phyloP scores from a whole-genome alignment of 2,797 vertebrate genomes.

The Bradypus variegatus region DNA sequence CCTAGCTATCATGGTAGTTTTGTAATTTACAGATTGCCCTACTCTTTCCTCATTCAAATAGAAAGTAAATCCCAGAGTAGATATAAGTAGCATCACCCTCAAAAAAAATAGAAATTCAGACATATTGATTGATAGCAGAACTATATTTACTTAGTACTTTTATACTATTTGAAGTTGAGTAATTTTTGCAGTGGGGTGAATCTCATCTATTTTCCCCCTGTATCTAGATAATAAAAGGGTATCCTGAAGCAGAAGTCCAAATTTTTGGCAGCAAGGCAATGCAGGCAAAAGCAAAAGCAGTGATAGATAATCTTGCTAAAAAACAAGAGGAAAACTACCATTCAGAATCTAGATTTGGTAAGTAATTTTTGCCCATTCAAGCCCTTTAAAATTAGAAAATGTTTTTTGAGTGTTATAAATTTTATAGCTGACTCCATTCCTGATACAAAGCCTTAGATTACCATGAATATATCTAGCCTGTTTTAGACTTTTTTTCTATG shows the following conservation, averaged over 20 bases:
- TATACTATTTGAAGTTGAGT: neutral
- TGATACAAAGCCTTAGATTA: neutral
- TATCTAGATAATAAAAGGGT: conserved; percentile 81
- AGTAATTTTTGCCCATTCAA: conserved; percentile 45
- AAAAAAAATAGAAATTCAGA: neutral
- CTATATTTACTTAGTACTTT: neutral
- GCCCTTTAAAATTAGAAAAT: neutral
- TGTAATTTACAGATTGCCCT: neutral
- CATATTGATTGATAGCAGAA: neutral
- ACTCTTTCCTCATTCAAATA: neutral
- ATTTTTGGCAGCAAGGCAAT: conserved; percentile 80
- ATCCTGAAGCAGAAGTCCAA: conserved; percentile 79
- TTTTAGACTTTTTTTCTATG: neutral
- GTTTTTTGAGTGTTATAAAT: neutral
- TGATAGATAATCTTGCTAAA: conserved; percentile 81
- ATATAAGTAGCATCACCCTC: neutral
- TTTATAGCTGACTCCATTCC: neutral
- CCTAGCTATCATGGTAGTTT: neutral
- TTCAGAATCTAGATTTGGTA: conserved; percentile 63
- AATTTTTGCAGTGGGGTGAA: neutral
- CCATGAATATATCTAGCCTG: neutral
- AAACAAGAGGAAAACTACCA: conserved; percentile 56
- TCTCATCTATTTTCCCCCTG: conserved; percentile 21
- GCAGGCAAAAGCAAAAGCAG: conserved; percentile 84
- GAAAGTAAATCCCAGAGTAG: neutral